A percentile compares a stretch with the other conserved stretches of the same genome.
Conservation (phyloP, 35 echinoderm and acorn worm species). For the Acanthaster planci region DNA sequence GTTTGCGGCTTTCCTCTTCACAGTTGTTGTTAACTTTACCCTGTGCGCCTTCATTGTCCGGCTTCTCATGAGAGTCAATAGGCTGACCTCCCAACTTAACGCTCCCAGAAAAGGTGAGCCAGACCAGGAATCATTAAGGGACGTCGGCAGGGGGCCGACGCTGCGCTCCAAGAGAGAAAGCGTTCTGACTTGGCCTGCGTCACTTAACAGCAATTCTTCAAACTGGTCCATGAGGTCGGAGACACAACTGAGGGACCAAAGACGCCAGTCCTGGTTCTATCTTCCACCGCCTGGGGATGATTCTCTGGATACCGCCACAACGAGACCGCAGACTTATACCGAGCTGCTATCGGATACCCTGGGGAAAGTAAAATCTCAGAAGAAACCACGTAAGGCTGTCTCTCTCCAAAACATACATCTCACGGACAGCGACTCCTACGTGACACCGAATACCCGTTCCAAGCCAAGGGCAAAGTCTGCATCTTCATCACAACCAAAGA, state of each 20-base stretch:
- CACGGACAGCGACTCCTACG: too few species aligned
- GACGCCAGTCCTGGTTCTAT: not conserved
- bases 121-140: not conserved
- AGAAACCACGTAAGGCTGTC: too few species aligned
- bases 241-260: not conserved
- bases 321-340: too few species aligned
- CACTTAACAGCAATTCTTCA: not conserved
- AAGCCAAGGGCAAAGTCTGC: too few species aligned
- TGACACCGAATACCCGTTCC: too few species aligned
- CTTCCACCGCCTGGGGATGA: not conserved
- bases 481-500: too few species aligned
- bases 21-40: not conserved
- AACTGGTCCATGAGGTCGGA: conserved; percentile 14
- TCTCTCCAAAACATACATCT: too few species aligned
- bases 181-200: not conserved
- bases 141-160: not conserved
- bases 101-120: too few species aligned
- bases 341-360: too few species aligned
- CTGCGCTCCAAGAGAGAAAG: not conserved
- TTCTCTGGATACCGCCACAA: too few species aligned
- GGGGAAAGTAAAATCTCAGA: too few species aligned
- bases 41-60: not conserved
- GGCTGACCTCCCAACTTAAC: not conserved
- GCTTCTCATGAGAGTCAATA: not conserved
- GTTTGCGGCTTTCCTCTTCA: conserved; percentile 18